Evolutionary conservation across 2,113 vertebrate species (phyloP).

Genomic region (Tragelaphus strepsiceros): DNA sequence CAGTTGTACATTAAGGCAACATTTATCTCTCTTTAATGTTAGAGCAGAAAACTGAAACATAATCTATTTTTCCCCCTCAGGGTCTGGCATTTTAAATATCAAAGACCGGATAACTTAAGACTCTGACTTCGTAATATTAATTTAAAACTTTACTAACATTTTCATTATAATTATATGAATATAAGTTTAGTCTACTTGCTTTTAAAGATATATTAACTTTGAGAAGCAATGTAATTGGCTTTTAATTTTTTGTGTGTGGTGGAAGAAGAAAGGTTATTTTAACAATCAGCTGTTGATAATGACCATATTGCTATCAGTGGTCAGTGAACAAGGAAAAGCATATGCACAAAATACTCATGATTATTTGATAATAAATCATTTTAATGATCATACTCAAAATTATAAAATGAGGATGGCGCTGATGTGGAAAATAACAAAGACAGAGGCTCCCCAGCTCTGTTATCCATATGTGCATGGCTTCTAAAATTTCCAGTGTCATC

Average conservation of each 20-base stretch:
- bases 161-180: constrained; percentile 6
- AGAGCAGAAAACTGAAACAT: not conserved
- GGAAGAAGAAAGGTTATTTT: constrained; percentile 63
- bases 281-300: constrained; percentile 67
- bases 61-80: not conserved
- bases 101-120: not conserved
- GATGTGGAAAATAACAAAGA: constrained; percentile 74
- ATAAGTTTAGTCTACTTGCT: constrained; percentile 23
- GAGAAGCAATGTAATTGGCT: constrained; percentile 19
- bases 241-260: constrained; percentile 49
- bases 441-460: constrained; percentile 55
- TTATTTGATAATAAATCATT: constrained; percentile 78
- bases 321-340: constrained; percentile 78
- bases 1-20: not conserved
- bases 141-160: constrained; percentile 3
- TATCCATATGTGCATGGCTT: constrained; percentile 58
- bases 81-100: not conserved
- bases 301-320: constrained; percentile 63
- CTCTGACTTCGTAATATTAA: not conserved
- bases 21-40: not conserved
- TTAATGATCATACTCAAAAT: constrained; percentile 78
- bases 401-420: constrained; percentile 70
- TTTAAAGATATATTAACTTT: not conserved
- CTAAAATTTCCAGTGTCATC: constrained; percentile 32
- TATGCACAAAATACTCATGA: constrained; percentile 71